phyloP scores from a whole-genome alignment of 2,113 vertebrate genomes.

The Nematolebias whitei region DNA sequence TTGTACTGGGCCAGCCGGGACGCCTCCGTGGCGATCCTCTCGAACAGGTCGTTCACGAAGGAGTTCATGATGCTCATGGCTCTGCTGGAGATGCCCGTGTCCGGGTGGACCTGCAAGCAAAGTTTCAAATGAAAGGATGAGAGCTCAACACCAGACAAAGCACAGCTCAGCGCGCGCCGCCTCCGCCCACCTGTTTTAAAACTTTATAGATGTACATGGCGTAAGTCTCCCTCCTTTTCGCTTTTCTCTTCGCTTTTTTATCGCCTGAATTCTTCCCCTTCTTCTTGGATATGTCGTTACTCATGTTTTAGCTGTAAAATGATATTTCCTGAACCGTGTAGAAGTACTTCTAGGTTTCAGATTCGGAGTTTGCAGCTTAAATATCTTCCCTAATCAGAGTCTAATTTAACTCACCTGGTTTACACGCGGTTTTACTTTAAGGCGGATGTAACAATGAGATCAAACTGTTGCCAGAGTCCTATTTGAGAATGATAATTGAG shows the following conservation, averaged over 20 bases:
- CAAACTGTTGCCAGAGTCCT: neutral
- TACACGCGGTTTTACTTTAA: neutral
- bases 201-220: slow-evolving; percentile 84
- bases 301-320: slow-evolving; percentile 51
- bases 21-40: slow-evolving; percentile 81
- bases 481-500: neutral
- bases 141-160: neutral
- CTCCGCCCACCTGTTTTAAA: slow-evolving; percentile 76
- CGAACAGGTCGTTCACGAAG: slow-evolving; percentile 82
- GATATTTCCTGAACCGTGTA: neutral
- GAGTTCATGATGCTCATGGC: slow-evolving; percentile 86
- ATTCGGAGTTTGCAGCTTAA: neutral
- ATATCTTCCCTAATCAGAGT: slow-evolving; percentile 40
- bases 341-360: neutral
- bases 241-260: slow-evolving; percentile 72
- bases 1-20: slow-evolving; percentile 82
- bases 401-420: slow-evolving; percentile 52
- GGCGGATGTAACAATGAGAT: neutral
- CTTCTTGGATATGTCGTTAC: slow-evolving; percentile 76
- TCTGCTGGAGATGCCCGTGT: slow-evolving; percentile 81
- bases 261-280: slow-evolving; percentile 73
- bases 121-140: neutral
- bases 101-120: slow-evolving; percentile 73
- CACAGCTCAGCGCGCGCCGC: neutral
- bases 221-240: slow-evolving; percentile 79